Base-by-base conservation (phyloP, 2,888 invertebrate genomes). In the Cecidostiba fungosa region DNA sequence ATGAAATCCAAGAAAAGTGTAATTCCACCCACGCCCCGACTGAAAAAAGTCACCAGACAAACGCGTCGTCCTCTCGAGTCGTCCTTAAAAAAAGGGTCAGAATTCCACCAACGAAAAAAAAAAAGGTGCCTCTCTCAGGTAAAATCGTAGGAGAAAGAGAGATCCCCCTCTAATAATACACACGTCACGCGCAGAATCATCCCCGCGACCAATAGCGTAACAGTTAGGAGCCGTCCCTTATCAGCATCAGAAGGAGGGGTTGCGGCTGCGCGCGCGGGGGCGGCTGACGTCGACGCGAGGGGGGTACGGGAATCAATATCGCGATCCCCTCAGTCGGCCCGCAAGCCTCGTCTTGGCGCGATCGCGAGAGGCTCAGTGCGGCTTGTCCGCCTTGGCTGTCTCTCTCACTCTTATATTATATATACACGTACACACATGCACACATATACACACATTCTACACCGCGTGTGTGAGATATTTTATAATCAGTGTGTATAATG, bases 221-320 rank as follows among this genome's bases (percentile, higher is more conserved):
- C 23, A 10, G 0, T 23, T 1, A 54, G 47, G n/a, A 3, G 3
- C 1, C 26, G 19, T 76, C 59, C 32, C 66, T 85, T 85, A 84
- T 85, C 81, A 81, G 72, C 36, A 12, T 8, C 29, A 50, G 16
- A 6, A 36, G 74, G 47, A 54, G 77, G 43, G 72, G 36, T 16
- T 1, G 43, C 47, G 19, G 32, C 36, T 43, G 62, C n/a, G 19
- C n/a, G 54, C 23, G 14, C 54, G 54, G 10, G 26, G 73, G 50
- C 50, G 23, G 14, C 23, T 85, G 83, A 82, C 85, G 82, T 85
- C 82, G 77, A 62, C 81, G 69, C 69, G 77, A 66, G 14, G 10
- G 43, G 89, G 91, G 91, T 90, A 91, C 89, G 86, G 88, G 88
- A 92, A 92, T 92, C 92, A 92, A 92, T 92, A 84, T 82, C 70